Conservation (phyloP, 2,113 vertebrate genomes). For the Menidia beryllina region DNA sequence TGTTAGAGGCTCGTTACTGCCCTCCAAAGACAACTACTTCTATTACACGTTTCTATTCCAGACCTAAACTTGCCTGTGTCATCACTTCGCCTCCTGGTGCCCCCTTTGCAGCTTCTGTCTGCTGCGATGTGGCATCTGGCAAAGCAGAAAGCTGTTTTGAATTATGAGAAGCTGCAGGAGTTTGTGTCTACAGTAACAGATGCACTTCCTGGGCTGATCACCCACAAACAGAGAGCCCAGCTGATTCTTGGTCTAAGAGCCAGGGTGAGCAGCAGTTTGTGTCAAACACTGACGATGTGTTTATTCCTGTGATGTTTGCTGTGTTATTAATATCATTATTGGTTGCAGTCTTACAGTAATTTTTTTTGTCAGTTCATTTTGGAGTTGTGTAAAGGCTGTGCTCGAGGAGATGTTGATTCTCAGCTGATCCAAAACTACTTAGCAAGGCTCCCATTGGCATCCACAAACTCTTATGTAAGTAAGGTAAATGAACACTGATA, state of each 20-base stretch:
- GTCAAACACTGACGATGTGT: not conserved
- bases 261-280: conserved; percentile 73
- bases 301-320: not conserved
- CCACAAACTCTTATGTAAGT: conserved; percentile 56
- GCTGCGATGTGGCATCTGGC: conserved; percentile 84
- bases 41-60: conserved; percentile 39
- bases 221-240: conserved; percentile 81
- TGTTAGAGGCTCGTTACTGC: conserved; percentile 13
- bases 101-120: conserved; percentile 77
- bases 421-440: conserved; percentile 66
- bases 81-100: conserved; percentile 69
- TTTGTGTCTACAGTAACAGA: conserved; percentile 80
- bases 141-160: conserved; percentile 70
- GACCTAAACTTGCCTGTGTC: conserved; percentile 45
- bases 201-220: conserved; percentile 81
- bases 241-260: conserved; percentile 85
- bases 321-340: no score
- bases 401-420: conserved; percentile 51
- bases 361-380: conserved; percentile 68
- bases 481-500: not conserved
- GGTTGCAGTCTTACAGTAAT: not conserved
- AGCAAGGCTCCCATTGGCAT: conserved; percentile 59
- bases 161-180: conserved; percentile 80
- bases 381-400: conserved; percentile 73
- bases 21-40: conserved; percentile 14